Percentiles rank a stretch among this genome's conserved stretches.
Conservation (phyloP, 1,140 invertebrate species). For the Nephotettix cincticeps region DNA sequence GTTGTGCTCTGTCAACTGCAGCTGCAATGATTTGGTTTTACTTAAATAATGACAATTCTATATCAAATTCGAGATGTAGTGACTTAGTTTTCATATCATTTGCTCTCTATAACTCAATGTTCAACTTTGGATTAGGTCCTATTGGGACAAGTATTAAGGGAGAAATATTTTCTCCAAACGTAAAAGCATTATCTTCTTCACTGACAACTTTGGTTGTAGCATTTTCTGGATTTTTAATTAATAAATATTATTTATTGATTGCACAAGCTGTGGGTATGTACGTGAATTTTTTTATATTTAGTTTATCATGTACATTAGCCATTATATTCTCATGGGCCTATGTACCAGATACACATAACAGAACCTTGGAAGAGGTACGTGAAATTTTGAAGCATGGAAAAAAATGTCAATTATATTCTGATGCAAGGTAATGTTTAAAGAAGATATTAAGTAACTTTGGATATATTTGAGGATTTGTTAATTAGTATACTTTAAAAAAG, state of each 20-base stretch:
- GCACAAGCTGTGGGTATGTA: slow-evolving; percentile 60
- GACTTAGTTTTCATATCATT: slow-evolving; percentile 30
- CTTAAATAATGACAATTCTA: neutral
- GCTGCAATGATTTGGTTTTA: slow-evolving; percentile 33
- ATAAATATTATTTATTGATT: slow-evolving; percentile 68
- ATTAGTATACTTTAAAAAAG: too few species aligned
- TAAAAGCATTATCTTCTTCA: slow-evolving; percentile 31
- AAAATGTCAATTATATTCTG: too few species aligned
- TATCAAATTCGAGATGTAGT: neutral
- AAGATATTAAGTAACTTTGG: too few species aligned
- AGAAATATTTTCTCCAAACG: slow-evolving; percentile 31
- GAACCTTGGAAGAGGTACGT: slow-evolving; percentile 68
- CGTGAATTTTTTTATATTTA: slow-evolving; percentile 77
- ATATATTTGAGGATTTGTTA: too few species aligned
- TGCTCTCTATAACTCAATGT: slow-evolving; percentile 24
- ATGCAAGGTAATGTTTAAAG: too few species aligned
- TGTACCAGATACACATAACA: slow-evolving; percentile 80
- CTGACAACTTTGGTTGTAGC: slow-evolving; percentile 33
- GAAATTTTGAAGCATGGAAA: too few species aligned
- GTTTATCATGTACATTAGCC: slow-evolving; percentile 55
- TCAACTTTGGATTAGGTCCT: slow-evolving; percentile 29
- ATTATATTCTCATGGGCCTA: slow-evolving; percentile 63
- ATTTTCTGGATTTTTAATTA: slow-evolving; percentile 60
- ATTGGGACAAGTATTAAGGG: slow-evolving; percentile 34
- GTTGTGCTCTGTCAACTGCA: slow-evolving; percentile 25